Conservation (phyloP, 2,888 invertebrate species). For the Brassicogethes aeneus region DNA sequence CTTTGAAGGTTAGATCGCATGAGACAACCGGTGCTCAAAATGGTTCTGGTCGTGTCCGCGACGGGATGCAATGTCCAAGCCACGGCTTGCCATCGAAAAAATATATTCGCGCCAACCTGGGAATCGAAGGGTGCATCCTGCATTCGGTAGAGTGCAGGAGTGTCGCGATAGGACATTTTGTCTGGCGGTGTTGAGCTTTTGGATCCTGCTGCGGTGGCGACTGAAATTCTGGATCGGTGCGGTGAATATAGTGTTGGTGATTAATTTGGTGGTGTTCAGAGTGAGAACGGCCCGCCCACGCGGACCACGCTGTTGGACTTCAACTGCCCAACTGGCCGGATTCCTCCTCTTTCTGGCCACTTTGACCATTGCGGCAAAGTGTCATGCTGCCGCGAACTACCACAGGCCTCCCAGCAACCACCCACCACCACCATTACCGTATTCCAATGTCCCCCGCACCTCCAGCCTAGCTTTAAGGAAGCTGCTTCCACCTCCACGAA, state of each 20-base stretch:
- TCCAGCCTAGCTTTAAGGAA: constrained; percentile 36
- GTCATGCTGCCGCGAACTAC: constrained; percentile 42
- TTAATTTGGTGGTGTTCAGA: constrained; percentile 21
- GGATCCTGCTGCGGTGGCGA: too few species aligned
- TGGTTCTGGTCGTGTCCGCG: not conserved
- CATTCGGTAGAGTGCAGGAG: constrained; percentile 29
- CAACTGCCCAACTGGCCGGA: constrained; percentile 32
- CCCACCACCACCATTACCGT: constrained; percentile 22
- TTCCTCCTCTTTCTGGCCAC: constrained; percentile 32
- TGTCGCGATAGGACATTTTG: too few species aligned
- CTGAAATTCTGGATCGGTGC: too few species aligned
- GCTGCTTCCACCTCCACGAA: constrained; percentile 23
- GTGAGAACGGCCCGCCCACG: constrained; percentile 18
- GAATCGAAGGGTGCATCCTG: constrained; percentile 31
- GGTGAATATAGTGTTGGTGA: constrained; percentile 1
- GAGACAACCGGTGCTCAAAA: not conserved
- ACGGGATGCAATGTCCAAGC: constrained; percentile 32
- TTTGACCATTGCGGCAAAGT: constrained; percentile 53
- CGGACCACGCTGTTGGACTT: constrained; percentile 19
- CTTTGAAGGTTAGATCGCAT: too few species aligned
- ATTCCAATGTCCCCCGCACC: constrained; percentile 30
- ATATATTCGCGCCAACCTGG: constrained; percentile 26
- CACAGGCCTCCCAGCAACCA: not conserved
- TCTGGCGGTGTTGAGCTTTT: too few species aligned
- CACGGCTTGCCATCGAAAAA: constrained; percentile 24